A percentile compares a stretch with the other conserved stretches of the same genome.
These are phyloP conservation scores for Piaya cayana DNA, from an alignment of 2,113 vertebrate genomes.

Conservation along the genomic window DNA sequence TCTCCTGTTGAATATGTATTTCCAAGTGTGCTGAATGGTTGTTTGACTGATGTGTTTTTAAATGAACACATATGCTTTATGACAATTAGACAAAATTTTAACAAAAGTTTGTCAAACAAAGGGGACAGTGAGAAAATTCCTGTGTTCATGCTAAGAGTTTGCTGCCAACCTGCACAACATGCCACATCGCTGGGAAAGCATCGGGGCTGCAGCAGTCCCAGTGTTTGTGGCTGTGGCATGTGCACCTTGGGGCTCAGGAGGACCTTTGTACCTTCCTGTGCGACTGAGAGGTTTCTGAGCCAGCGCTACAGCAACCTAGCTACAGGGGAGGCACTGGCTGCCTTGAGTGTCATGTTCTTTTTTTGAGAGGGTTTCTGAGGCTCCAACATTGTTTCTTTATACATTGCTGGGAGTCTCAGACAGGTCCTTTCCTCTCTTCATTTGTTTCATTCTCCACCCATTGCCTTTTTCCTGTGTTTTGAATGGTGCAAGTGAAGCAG, in stretches of 20 bases:
- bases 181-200: accelerated
- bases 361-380: background rate
- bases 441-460: background rate
- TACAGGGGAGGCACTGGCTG: background rate
- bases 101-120: background rate
- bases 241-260: accelerated
- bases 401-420: background rate
- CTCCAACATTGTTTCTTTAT: background rate
- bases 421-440: background rate
- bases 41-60: constrained; percentile 15
- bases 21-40: background rate
- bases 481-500: background rate
- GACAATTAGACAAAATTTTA: background rate
- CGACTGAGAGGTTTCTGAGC: background rate
- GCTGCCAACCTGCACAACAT: accelerated
- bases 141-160: background rate
- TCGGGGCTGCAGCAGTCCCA: background rate
- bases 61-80: background rate
- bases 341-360: accelerated
- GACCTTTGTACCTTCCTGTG: background rate
- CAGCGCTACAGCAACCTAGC: background rate
- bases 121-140: background rate
- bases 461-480: background rate
- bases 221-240: accelerated
- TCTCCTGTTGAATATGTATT: background rate